A percentile compares a stretch with the other conserved stretches of the same genome.
These are phyloP conservation scores for Netta rufina DNA, from an alignment of 2,797 vertebrate species.

Conservation along the genomic window DNA sequence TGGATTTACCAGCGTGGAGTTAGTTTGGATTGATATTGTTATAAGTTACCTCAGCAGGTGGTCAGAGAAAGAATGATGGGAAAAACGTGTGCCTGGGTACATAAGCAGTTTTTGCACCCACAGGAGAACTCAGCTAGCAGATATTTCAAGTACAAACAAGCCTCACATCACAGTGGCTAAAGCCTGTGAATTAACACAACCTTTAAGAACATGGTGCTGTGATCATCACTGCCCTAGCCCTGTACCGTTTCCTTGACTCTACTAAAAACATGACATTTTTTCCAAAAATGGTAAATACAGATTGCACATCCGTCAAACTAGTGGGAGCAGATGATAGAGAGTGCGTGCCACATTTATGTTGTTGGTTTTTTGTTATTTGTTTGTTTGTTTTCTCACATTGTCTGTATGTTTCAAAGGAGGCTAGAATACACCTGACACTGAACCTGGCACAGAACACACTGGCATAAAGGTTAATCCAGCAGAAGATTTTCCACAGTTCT, in stretches of 20 bases:
- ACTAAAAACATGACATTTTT: neutral
- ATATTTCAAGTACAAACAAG: neutral
- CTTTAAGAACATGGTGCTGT: accelerated
- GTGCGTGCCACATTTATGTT: neutral
- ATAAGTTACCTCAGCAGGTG: neutral
- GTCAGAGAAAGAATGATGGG: neutral
- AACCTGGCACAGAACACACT: neutral
- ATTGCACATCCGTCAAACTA: neutral
- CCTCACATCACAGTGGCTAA: neutral
- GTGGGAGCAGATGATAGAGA: neutral
- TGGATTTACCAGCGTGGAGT: neutral
- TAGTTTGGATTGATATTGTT: neutral
- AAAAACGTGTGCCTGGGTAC: neutral
- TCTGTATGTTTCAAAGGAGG: neutral
- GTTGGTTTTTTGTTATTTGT: accelerated
- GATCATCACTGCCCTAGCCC: neutral
- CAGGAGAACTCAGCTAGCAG: neutral
- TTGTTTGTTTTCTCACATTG: neutral
- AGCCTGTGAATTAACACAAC: neutral
- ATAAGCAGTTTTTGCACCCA: neutral
- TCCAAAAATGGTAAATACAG: neutral
- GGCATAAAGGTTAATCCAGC: neutral
- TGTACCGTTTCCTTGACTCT: neutral
- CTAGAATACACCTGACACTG: neutral
- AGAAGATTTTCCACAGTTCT: neutral